A percentile compares a stretch with the other conserved stretches of the same genome.
Evolutionary conservation across 2,888 invertebrate species (phyloP).

Genomic region (Nomada goodeniana): DNA sequence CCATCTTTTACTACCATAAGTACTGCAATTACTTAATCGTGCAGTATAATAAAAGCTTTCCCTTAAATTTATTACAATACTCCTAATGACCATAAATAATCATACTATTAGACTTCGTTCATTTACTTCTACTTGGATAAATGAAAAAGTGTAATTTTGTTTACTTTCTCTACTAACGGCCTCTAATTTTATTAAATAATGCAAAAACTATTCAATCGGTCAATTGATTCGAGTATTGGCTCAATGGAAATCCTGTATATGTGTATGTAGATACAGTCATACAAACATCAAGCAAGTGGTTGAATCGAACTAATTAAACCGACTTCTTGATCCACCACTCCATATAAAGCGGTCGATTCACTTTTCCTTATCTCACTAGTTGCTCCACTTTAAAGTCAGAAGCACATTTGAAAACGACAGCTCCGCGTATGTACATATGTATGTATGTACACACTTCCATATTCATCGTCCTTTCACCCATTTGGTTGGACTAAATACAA

Average conservation of each 20-base stretch:
- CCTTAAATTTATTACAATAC: too few relatives aligned
- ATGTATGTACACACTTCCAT: conserved; percentile 9
- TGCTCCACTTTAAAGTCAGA: conserved; percentile 52
- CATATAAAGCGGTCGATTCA: conserved; percentile 65
- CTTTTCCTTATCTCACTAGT: conserved; percentile 64
- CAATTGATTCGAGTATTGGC: conserved; percentile 2
- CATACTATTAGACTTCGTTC: too few relatives aligned
- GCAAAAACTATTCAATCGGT: neutral
- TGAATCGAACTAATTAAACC: conserved; percentile 43
- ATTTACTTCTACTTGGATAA: neutral
- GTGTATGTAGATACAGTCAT: neutral
- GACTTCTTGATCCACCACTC: conserved; percentile 21
- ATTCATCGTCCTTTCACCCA: conserved; percentile 35
- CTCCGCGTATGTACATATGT: conserved; percentile 13
- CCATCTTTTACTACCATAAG: too few relatives aligned
- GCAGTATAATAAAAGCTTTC: too few relatives aligned
- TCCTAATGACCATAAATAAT: neutral
- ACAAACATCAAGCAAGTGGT: neutral
- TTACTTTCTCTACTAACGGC: neutral
- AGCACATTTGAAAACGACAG: conserved; percentile 51
- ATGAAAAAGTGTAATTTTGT: conserved; percentile 10
- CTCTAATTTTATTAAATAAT: neutral
- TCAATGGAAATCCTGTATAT: conserved; percentile 28
- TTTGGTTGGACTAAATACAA: conserved; percentile 40
- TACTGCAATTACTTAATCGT: too few relatives aligned